Evolutionary conservation across 1,140 invertebrate genomes (phyloP).

Genomic region (Pogonognathellus flavescens): DNA sequence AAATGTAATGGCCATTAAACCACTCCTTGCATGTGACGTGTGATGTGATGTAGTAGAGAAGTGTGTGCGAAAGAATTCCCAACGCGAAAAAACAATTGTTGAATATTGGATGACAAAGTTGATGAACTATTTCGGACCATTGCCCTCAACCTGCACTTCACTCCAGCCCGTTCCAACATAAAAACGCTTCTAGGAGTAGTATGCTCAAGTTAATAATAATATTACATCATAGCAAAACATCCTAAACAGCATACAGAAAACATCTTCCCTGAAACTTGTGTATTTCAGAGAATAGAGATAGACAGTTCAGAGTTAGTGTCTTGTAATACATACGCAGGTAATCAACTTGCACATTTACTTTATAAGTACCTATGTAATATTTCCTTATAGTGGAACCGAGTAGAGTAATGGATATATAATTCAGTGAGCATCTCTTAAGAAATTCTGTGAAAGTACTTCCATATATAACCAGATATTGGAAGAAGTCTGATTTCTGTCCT

Average conservation of each 20-base stretch:
- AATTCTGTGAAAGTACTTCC: too few species aligned
- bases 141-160: constrained; percentile 25
- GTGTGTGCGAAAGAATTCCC: constrained; percentile 31
- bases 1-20: not conserved
- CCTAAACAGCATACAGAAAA: not conserved
- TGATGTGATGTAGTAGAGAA: not conserved
- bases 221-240: constrained; percentile 1
- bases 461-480: too few species aligned
- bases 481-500: not conserved
- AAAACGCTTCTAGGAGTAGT: constrained; percentile 7
- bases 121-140: constrained; percentile 55
- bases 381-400: too few species aligned
- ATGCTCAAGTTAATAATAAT: constrained; percentile 35
- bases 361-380: too few species aligned
- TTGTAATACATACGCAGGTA: not conserved
- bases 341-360: not conserved
- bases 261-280: not conserved
- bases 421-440: too few species aligned
- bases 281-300: not conserved
- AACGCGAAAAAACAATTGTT: constrained; percentile 22
- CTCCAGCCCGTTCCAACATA: constrained; percentile 10
- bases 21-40: constrained; percentile 28
- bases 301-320: not conserved
- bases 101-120: constrained; percentile 47
- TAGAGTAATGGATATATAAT: too few species aligned